A percentile compares a stretch with the other conserved stretches of the same genome.
phyloP scores from a whole-genome alignment of 2,888 invertebrate genomes.

The Zootermopsis nevadensis region DNA sequence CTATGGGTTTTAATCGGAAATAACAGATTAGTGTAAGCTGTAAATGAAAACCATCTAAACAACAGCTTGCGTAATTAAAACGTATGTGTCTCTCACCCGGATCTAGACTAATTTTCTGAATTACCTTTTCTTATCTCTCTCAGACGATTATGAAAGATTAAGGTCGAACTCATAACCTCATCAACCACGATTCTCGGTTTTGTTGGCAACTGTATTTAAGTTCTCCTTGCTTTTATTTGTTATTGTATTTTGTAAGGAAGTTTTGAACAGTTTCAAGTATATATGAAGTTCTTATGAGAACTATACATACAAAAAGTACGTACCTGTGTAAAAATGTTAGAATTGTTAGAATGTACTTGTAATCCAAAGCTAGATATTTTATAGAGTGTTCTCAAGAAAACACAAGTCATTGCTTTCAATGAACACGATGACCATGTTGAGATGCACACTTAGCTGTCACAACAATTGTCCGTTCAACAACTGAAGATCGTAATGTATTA shows the following conservation, averaged over 20 bases:
- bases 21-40: too few relatives aligned
- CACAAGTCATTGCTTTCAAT: slow-evolving; percentile 33
- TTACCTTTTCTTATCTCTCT: background rate
- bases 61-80: too few relatives aligned
- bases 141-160: background rate
- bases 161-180: too few relatives aligned
- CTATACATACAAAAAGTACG: background rate
- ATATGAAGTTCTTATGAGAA: background rate
- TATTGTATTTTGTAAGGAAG: background rate
- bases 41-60: too few relatives aligned
- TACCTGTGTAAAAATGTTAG: background rate
- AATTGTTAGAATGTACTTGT: background rate
- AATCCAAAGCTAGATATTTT: background rate
- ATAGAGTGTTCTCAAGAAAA: slow-evolving; percentile 17
- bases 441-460: background rate
- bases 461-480: background rate
- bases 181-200: background rate
- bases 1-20: too few relatives aligned
- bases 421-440: background rate
- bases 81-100: too few relatives aligned
- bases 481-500: slow-evolving; percentile 12
- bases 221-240: background rate
- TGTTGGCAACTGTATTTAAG: background rate
- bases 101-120: background rate
- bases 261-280: background rate